Conservation (phyloP, 1,140 invertebrate species). For the Macrobrachium nipponense region DNA sequence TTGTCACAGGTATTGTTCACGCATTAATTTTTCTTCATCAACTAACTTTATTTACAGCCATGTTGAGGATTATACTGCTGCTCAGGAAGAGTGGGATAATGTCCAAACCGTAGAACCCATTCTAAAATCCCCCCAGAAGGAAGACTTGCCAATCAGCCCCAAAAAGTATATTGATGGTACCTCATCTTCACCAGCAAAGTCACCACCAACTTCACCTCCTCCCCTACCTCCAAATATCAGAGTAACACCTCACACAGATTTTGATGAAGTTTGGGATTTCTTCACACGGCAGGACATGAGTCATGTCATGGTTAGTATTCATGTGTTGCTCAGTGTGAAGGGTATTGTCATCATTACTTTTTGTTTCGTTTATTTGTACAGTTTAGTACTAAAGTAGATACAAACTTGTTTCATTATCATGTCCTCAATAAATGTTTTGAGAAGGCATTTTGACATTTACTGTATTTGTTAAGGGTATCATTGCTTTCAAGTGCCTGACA, state of each 20-base stretch:
- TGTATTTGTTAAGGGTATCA: no score
- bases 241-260: constrained; percentile 62
- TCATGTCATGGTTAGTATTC: constrained; percentile 61
- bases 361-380: no score
- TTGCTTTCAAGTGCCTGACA: no score
- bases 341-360: not conserved
- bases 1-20: not conserved
- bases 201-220: constrained; percentile 27
- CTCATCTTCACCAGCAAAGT: constrained; percentile 51
- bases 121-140: constrained; percentile 43
- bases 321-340: not conserved
- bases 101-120: constrained; percentile 61
- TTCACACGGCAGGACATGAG: constrained; percentile 64
- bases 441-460: no score
- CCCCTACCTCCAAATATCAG: constrained; percentile 25
- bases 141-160: constrained; percentile 47
- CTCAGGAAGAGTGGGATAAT: constrained; percentile 60
- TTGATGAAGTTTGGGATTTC: constrained; percentile 63
- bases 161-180: constrained; percentile 55
- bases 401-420: no score
- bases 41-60: constrained; percentile 17
- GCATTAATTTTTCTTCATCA: not conserved
- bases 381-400: no score
- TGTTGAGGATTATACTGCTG: constrained; percentile 56
- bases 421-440: no score